phyloP scores from a whole-genome alignment of 2,888 invertebrate genomes.

The Drosophila siamana region DNA sequence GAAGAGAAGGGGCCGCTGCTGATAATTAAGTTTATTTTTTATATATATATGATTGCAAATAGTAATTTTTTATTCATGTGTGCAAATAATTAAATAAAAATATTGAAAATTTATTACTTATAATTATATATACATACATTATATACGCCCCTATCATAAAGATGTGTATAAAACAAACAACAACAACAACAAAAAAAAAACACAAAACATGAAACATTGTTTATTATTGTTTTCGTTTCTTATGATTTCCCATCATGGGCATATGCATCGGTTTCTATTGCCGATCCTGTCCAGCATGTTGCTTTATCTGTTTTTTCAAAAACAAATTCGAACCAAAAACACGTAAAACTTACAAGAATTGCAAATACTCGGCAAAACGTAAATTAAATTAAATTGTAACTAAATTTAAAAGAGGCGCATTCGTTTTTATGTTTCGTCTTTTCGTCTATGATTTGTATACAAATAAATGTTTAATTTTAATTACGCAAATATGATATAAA shows the following conservation, averaged over 20 bases:
- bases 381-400: constrained; percentile 52
- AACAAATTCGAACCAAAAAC: constrained; percentile 70
- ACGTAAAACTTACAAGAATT: constrained; percentile 11
- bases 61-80: constrained; percentile 81
- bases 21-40: constrained; percentile 81
- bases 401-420: constrained; percentile 40
- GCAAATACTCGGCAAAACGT: constrained; percentile 33
- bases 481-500: constrained; percentile 60
- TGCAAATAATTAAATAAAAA: constrained; percentile 80
- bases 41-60: constrained; percentile 82
- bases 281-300: constrained; percentile 23
- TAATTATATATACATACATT: constrained; percentile 73
- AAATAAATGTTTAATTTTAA: constrained; percentile 56
- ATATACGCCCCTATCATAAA: constrained; percentile 71
- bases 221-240: constrained; percentile 54
- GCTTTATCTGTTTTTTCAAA: constrained; percentile 69
- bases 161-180: constrained; percentile 72
- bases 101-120: constrained; percentile 78
- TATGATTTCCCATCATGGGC: constrained; percentile 35
- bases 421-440: constrained; percentile 39
- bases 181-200: neutral
- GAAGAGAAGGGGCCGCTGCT: constrained; percentile 57
- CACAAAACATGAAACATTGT: constrained; percentile 35
- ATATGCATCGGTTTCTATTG: constrained; percentile 18
- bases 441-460: constrained; percentile 48